Evolutionary conservation across 2,797 vertebrate species (phyloP), one percentile per base, ranked within the genome.

Genomic region (Pseudochirops corinnae): DNA sequence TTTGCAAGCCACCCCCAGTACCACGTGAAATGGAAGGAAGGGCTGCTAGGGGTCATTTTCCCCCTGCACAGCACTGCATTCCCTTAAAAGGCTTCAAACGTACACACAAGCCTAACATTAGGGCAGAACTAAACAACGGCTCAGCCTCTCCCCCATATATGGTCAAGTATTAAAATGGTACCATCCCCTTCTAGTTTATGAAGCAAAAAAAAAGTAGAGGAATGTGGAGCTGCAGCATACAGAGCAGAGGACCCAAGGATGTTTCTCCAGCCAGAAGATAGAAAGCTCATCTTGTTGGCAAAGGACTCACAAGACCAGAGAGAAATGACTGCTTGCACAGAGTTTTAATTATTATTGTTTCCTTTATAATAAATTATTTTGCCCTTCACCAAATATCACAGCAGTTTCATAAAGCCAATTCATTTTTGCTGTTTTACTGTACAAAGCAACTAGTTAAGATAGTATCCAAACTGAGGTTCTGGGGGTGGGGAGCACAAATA

Each of bases 71-170:
- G 21, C 56, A 97, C 96, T 24, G 0, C 14, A 31, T 98, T 98
- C 96, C 99, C 98, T 98, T 99, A 99, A 98, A 99, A 98, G 99
- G 99, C 93, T 97, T 98, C 93, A 91, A 96, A 97, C 90, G 92
- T 94, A 92, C 97, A 98, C 96, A 96, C 97, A 94, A 82, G 90
- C 53, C 95, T 97, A 97, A 96, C 95, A 97, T 0, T 26, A 96
- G 95, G 98, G 96, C 94, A 98, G 94, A 97, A 96, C 97, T 97
- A 96, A 98, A 96, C 96, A 98, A 97, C 91, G 57, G 98, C 91
- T 60, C 92, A 87, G 95, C 94, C 94, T 94, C 94, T 46, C 67
- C 96, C 96, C 99, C 98, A 98, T 98, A 98, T 98, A 98, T 95
- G 98, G 99, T 98, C 97, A 99, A 98, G 98, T 97, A 96, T 98